Evolutionary conservation across 2,888 invertebrate genomes (phyloP).

Genomic region (Tortrix viridana): DNA sequence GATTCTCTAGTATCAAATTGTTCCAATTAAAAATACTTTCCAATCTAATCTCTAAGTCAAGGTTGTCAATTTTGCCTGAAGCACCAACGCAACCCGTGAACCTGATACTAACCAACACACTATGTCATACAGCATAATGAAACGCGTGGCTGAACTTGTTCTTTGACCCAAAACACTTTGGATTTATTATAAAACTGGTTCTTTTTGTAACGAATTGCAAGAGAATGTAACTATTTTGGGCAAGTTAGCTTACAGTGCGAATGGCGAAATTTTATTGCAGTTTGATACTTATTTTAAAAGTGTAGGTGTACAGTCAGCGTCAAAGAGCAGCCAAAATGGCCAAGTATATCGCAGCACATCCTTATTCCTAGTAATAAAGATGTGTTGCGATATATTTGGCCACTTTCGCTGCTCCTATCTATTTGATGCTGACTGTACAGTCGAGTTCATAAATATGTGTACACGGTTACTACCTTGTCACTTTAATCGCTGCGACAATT

Average conservation of each 20-base stretch:
- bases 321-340: too few species aligned
- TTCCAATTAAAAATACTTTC: too few species aligned
- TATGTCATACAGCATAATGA: neutral
- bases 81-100: neutral
- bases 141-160: constrained; percentile 12
- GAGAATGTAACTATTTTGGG: constrained; percentile 13
- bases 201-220: constrained; percentile 7
- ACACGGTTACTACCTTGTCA: too few species aligned
- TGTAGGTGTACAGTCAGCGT: too few species aligned
- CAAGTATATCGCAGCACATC: too few species aligned
- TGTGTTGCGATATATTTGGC: too few species aligned
- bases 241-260: neutral
- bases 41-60: constrained; percentile 9
- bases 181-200: constrained; percentile 19
- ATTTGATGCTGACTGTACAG: too few species aligned
- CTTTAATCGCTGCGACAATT: too few species aligned
- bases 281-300: neutral
- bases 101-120: neutral
- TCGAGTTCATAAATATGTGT: too few species aligned
- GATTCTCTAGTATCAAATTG: too few species aligned
- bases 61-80: neutral
- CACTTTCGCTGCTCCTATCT: too few species aligned
- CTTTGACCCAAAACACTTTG: constrained; percentile 6
- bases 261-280: constrained; percentile 4
- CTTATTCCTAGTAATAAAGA: too few species aligned